Evolutionary conservation across 92 coral and sea anemone genomes (phyloP).

Genomic region (Siderastrea radians): DNA sequence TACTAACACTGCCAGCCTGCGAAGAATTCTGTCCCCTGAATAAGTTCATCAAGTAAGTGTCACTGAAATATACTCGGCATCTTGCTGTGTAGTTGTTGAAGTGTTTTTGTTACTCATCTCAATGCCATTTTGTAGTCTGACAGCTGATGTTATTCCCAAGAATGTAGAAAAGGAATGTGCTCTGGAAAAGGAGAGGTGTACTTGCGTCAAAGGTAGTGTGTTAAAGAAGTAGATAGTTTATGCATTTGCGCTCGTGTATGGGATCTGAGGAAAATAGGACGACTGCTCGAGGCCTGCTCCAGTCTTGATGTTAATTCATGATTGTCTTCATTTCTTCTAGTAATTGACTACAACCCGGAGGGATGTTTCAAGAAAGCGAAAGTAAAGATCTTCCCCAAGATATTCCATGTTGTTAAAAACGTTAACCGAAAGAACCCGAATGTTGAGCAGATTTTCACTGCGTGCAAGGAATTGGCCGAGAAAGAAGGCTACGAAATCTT

Average conservation of each 20-base stretch:
- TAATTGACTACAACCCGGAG: background rate
- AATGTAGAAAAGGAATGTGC: constrained; percentile 29
- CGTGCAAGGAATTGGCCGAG: constrained; percentile 22
- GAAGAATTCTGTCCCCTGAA: constrained; percentile 28
- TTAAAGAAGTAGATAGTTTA: too few relatives aligned
- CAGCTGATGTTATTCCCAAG: constrained; percentile 21
- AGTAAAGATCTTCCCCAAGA: background rate
- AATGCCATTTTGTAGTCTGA: background rate
- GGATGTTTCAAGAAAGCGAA: constrained; percentile 6
- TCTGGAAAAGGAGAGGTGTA: constrained; percentile 8
- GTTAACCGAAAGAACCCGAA: background rate
- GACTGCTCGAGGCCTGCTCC: too few relatives aligned
- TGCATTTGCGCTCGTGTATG: background rate
- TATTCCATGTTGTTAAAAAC: background rate
- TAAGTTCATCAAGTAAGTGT: constrained; percentile 6
- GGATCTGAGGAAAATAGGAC: background rate
- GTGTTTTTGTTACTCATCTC: background rate
- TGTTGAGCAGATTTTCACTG: background rate
- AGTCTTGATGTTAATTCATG: background rate
- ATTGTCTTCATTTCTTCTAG: background rate
- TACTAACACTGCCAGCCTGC: constrained; percentile 10
- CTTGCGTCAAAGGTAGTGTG: constrained; percentile 17
- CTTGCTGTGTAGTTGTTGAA: background rate
- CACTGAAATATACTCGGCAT: background rate
- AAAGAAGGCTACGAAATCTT: constrained; percentile 22